Base-by-base conservation (phyloP, 2,888 invertebrate species). In the Amphipyra tragopoginis region DNA sequence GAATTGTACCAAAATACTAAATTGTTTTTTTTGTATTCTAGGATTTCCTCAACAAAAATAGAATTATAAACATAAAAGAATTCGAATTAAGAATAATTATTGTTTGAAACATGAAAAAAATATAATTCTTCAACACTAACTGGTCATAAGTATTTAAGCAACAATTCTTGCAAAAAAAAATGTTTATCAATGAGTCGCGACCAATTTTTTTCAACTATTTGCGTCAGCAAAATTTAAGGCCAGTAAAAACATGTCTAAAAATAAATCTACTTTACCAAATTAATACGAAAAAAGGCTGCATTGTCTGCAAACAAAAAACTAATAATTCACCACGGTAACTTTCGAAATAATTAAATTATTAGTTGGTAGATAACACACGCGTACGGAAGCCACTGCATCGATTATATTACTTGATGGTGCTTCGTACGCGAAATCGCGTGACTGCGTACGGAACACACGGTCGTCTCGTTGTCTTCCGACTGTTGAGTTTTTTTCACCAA, bases 261-360 rank as follows among this genome's bases (percentile, higher is more conserved):
- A 69, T 29, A 52, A 59, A 47, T n/a, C n/a, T n/a, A n/a, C n/a
- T n/a, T n/a, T n/a, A n/a, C 13, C 13, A 43, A 52, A 43, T 49
- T 8, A 29, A 50, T 49, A 36, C 11, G 11, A 39, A 61, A 50
- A 63, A 65, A 13, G n/a, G 13, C 36, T 34, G 33, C 33, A 48
- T 57, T 62, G 45, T 49, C 13, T 21, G 29, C 29, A 61, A 66
- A 72, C 75, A 79, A 82, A 84, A 79, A 82, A 75, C 61, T 55
- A 56, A 63, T 75, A 72, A 74, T 73, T 73, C 55, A 77, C 62
- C 58, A 68, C 72, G 65, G 77, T 70, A 74, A 80, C 84, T 86
- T 86, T 86, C 86, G 65, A 83, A 80, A 57, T 77, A 79, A 82
- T 85, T 83, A 78, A 82, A 79, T 77, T 75, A 72, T 71, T 64